phyloP scores from a whole-genome alignment of 2,888 invertebrate species.

The Drosophila anceps region DNA sequence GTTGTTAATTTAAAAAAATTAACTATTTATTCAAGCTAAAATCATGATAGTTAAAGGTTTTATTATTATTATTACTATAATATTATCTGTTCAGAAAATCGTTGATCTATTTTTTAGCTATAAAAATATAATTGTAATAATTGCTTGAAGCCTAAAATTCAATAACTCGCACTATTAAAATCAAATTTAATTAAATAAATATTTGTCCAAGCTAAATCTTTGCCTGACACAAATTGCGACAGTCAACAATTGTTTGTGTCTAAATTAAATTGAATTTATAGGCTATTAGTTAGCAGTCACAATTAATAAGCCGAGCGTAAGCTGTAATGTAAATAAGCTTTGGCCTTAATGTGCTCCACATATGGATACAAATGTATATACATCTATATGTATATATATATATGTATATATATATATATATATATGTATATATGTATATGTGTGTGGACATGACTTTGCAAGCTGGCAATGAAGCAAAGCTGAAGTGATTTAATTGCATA shows the following conservation, averaged over 20 bases:
- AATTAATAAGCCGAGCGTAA: constrained; percentile 22
- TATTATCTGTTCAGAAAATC: not conserved
- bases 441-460: constrained; percentile 13
- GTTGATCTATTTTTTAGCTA: not conserved
- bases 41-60: not conserved
- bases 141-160: not conserved
- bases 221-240: not conserved
- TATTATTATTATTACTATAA: no score
- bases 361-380: not conserved
- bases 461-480: constrained; percentile 36
- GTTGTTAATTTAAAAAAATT: no score
- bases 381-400: not conserved
- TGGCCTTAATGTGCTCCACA: constrained; percentile 19
- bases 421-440: not conserved
- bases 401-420: no score
- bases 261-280: constrained; percentile 3
- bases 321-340: constrained; percentile 46
- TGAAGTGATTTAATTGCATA: constrained; percentile 74
- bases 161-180: not conserved
- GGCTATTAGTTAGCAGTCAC: constrained; percentile 11
- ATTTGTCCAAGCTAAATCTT: not conserved
- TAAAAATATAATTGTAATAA: not conserved
- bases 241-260: constrained; percentile 12
- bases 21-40: not conserved
- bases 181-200: not conserved